phyloP scores from a whole-genome alignment of 2,797 vertebrate genomes.

The Trichosurus vulpecula region DNA sequence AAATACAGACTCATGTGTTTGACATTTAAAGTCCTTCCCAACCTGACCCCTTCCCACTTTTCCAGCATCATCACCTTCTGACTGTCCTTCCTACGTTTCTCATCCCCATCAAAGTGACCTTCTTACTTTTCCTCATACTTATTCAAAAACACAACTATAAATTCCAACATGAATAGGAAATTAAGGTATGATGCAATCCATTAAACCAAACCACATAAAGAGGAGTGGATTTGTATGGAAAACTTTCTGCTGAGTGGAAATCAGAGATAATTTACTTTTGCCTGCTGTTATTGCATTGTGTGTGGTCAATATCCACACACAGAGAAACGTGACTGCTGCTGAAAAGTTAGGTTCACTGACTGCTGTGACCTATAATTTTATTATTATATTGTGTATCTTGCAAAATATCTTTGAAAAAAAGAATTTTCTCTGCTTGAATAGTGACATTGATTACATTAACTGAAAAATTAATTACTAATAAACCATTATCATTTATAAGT shows the following conservation, averaged over 20 bases:
- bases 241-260: not conserved
- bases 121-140: not conserved
- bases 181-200: not conserved
- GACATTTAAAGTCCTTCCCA: not conserved
- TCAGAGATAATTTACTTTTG: not conserved
- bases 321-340: not conserved
- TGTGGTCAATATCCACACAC: not conserved
- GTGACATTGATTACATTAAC: not conserved
- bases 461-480: not conserved
- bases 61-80: not conserved
- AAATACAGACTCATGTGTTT: not conserved
- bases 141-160: not conserved
- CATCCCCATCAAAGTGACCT: not conserved
- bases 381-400: not conserved
- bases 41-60: not conserved
- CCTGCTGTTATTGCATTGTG: not conserved
- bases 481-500: not conserved
- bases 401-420: not conserved
- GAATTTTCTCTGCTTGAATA: not conserved
- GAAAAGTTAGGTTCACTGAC: not conserved
- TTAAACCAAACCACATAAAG: not conserved
- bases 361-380: not conserved
- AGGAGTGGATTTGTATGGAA: not conserved
- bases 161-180: not conserved
- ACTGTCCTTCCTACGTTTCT: not conserved